Evolutionary conservation across 2,888 invertebrate genomes (phyloP), one percentile per base, ranked within the genome.

Genomic region (Leptinotarsa peninsularis): DNA sequence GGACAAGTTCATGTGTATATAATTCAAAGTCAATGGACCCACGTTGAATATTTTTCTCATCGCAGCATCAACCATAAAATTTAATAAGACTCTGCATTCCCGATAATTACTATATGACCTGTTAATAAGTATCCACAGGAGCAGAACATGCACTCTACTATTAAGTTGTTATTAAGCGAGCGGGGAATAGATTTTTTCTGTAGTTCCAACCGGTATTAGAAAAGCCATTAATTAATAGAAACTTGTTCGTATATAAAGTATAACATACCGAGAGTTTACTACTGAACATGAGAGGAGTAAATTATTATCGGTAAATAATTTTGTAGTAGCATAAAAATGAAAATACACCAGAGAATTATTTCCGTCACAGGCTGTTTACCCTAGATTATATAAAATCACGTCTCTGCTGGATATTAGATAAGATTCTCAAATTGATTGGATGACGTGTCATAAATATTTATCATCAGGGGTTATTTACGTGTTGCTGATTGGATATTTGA

Each of bases 231-330:
- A 78, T 78, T 78, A 73, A 71, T 71, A 60, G 49, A 50, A 75
- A 73, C 76, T 72, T 68, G 76, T 76, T 74, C 78, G 70, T 60
- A 68, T 72, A 78, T 74, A 74, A 78, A 76, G 74, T 73, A 74
- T 76, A 78, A 76, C 72, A 70, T 76, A 73, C 76, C 63, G 74
- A 78, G 76, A 67, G 72, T 74, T 74, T 72, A 73, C 74, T 76
- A 74, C 78, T 73, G 78, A 33, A 74, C 74, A 67, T 33, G 58
- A 49, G n/a, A 66, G 63, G 58, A 69, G 73, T 70, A 49, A 70
- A 70, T 70, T 70, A 70, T 70, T 60, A 60, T 70, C 70, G 54
- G 60, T 70, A 70, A 70, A 70, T 70, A 70, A 70, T 70, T 58
- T 58, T 58, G 43, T 49, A 60, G 49, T 70, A n/a, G 15, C 17